Evolutionary conservation across 2,888 invertebrate genomes (phyloP), one percentile per base, ranked within the genome.

Genomic region (Hedychridium roseum): DNA sequence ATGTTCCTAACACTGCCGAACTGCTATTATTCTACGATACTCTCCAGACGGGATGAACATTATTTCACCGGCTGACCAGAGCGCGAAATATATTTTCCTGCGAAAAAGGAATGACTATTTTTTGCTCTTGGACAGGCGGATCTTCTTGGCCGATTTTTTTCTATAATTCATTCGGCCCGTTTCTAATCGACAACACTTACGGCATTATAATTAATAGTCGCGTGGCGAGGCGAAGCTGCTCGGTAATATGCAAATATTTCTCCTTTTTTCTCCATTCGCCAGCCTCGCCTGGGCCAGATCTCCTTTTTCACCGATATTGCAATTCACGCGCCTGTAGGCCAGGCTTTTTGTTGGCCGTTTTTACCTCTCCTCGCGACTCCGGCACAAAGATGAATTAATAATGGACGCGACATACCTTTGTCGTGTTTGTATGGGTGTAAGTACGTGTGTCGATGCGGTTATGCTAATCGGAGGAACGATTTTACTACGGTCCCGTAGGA

Each of bases 351-450:
- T n/a, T n/a, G n/a, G n/a, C n/a, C n/a, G n/a, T n/a, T 15, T 20
- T 20, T n/a, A 2, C 20, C 18, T 12, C 11, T 16, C 34, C 35
- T 30, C 35, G 27, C 16, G 23, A 35, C 35, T 26, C 15, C 47
- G 36, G 34, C 27, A 18, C 36, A 20, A 28, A 27, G 28, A 41
- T 23, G 45, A 39, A 45, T 37, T 53, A 53, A 50, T 50, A 45
- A 37, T 38, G 42, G 36, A 18, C 35, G 21, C 32, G 43, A 15
- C 21, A 23, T 34, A 20, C 26, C 41, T 39, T 30, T 32, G 40
- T 34, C 37, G 16, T 16, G 28, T 27, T 3, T 35, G 20, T 18
- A 17, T 27, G 14, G 20, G 16, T 14, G 11, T 12, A 12, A 2
- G 32, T 9, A n/a, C 20, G 37, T 15, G n/a, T 12, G 20, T n/a